Evolutionary conservation across 2,113 vertebrate species (phyloP).

Genomic region (Todiramphus chloris): DNA sequence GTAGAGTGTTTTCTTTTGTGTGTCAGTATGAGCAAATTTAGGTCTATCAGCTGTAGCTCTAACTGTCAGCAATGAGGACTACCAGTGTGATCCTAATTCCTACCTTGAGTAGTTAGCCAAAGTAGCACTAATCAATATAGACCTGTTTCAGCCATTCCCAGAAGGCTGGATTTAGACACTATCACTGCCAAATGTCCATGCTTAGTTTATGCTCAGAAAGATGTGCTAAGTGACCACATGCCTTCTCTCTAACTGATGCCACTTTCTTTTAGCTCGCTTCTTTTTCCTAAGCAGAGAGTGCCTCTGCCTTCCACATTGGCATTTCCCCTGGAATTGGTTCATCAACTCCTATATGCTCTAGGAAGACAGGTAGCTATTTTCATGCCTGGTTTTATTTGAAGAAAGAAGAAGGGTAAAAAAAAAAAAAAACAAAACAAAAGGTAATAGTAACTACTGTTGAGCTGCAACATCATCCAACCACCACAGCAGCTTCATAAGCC

Average conservation of each 20-base stretch:
- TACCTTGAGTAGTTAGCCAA: neutral
- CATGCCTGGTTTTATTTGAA: neutral
- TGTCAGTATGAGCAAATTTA: neutral
- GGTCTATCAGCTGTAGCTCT: neutral
- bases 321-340: neutral
- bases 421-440: neutral
- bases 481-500: neutral
- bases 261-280: neutral
- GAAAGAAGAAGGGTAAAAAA: neutral
- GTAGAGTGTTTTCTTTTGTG: neutral
- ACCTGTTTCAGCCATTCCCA: neutral
- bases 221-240: neutral
- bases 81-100: neutral
- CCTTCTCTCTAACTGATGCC: neutral
- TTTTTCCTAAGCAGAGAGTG: neutral
- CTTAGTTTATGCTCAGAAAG: neutral
- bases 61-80: neutral
- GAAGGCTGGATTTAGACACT: neutral
- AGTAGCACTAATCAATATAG: neutral
- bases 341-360: neutral
- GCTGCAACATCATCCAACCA: neutral
- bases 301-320: neutral
- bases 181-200: neutral
- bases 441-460: neutral
- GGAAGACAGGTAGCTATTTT: neutral